phyloP scores from a whole-genome alignment of 2,113 vertebrate species.

The Corynorhinus townsendii region DNA sequence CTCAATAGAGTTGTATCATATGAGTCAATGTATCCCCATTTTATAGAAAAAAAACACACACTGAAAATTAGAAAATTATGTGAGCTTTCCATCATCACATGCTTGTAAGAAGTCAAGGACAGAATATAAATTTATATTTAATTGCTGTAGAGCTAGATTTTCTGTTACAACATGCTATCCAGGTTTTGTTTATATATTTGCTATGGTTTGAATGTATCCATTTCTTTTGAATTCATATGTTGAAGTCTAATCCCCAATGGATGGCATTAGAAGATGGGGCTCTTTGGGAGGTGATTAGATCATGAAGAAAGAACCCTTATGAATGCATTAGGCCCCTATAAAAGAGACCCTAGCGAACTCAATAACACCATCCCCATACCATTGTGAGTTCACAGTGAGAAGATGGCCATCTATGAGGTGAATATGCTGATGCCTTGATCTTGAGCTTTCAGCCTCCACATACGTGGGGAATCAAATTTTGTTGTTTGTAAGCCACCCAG shows the following conservation, averaged over 20 bases:
- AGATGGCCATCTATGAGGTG: neutral
- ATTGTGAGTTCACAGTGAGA: neutral
- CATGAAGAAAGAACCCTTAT: neutral
- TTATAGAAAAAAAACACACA: neutral
- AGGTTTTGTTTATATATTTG: neutral
- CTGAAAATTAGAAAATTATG: neutral
- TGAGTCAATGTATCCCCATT: neutral
- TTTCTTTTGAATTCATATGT: neutral
- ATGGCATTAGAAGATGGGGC: neutral
- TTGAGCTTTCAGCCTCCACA: neutral
- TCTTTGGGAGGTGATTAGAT: neutral
- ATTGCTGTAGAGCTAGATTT: neutral
- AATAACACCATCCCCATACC: neutral
- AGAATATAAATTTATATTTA: neutral
- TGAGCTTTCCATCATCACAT: neutral
- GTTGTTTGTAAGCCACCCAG: neutral
- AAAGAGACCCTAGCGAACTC: neutral
- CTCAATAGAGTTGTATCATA: neutral
- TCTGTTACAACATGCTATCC: neutral
- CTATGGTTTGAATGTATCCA: no score
- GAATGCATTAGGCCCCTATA: neutral
- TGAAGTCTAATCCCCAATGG: neutral
- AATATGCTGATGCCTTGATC: neutral
- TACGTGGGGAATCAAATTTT: neutral
- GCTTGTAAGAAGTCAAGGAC: neutral